Base-by-base conservation (phyloP, 2,113 vertebrate species). In the Rhea americana region DNA sequence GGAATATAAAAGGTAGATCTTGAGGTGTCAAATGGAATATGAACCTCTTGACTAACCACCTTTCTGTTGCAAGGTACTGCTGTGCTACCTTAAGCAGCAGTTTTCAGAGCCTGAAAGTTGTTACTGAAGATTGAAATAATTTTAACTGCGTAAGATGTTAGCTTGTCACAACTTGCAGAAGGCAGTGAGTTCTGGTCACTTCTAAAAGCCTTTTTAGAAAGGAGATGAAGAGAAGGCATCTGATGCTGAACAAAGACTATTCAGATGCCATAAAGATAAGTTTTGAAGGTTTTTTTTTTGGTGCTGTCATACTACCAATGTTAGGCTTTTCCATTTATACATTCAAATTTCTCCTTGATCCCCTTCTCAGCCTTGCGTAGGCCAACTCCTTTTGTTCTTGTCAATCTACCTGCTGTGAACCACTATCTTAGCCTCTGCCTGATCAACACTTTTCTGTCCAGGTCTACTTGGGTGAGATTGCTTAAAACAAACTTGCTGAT, bases 271-370 rank as follows among this genome's bases (percentile, higher is more conserved):
- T 85, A 32, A 58, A 39, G 5, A 61, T 41, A 82, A 51, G 11
- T 16, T 67, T 56, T 62, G 24, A 35, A 21, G 7, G 7, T 71
- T 35, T 84, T 35, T 35, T 35, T 35, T 47, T 56, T 0, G 7
- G 21, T 71, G 48, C 47, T 85, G 51, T 28, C 1, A 0, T 58
- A 18, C 24, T 14, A 67, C 5, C 13, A 25, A 1, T 72, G 14
- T 72, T 68, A 24, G 2, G 56, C 26, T 59, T 1, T 20, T 77
- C 26, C 5, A 5, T 85, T 28, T 83, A 25, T 11, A 3, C 2
- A 1, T 5, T 30, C 2, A 5, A 35, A 68, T 39, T 37, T 25
- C 2, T 32, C 28, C 37, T 51, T 1, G 3, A 37, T 53, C 10
- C 2, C 14, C 50, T 79, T 82, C 85, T 79, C 13, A 82, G 9